Evolutionary conservation across 2,888 invertebrate genomes (phyloP), one percentile per base, ranked within the genome.

Genomic region (Theretra japonica): DNA sequence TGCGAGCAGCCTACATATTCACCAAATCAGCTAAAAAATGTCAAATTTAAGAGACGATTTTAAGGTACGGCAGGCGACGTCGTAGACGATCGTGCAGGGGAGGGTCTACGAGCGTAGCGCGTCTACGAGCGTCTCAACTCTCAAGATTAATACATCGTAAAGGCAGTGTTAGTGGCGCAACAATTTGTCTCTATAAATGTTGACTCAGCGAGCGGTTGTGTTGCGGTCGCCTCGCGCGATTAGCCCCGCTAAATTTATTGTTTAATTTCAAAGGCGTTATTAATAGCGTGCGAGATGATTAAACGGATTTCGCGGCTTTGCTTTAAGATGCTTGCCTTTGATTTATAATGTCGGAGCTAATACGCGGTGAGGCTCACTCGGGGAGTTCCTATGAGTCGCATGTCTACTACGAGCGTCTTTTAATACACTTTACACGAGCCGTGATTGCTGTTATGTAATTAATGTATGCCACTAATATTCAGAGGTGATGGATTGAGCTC

Each of bases 161-260:
- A 88, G 90, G 86, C 88, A 87, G 86, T 88, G 90, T 89, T 91
- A 90, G 90, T 93, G 89, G 89, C 87, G 90, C 90, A 90, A 94
- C 94, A 93, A 94, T 94, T 94, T 94, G 94, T 94, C 94, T 94
- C 92, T 94, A 94, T 94, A 94, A 94, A 94, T 90, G 94, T 93
- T 93, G 93, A 94, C 90, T 94, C 94, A 94, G 94, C 93, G 87
- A 88, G 80, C 85, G 87, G 84, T 84, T 86, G 83, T 84, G 82
- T 86, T 86, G 91, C 88, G 92, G 92, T 88, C 88, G 84, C 88
- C 88, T 86, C 87, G 90, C 89, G 89, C 92, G 94, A 94, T 94
- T 94, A 94, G 93, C 93, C 83, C 83, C 88, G 85, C 88, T 86
- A 87, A 94, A 94, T 94, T 94, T 94, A 94, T 94, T 94, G 94